Evolutionary conservation across 2,797 vertebrate species (phyloP).

Genomic region (Aplochiton taeniatus): DNA sequence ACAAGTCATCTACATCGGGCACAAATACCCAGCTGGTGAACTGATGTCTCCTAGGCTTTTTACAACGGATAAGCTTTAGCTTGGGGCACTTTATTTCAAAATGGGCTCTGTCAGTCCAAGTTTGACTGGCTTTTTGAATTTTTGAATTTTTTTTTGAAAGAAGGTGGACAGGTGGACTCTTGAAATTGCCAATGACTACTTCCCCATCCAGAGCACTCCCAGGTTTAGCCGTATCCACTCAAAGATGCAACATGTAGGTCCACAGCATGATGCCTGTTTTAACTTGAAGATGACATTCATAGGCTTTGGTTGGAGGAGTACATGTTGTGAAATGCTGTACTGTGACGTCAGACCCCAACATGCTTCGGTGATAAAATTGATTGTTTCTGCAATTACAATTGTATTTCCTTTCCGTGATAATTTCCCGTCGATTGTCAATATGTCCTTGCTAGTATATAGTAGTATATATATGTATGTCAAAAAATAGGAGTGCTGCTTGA

Average conservation of each 20-base stretch:
- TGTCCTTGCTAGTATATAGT: conserved; percentile 51
- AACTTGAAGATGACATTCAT: too few relatives aligned
- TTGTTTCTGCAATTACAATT: conserved; percentile 36
- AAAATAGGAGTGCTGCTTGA: too few relatives aligned
- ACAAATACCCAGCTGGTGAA: conserved; percentile 27
- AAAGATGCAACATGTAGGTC: background rate
- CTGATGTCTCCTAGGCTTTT: conserved; percentile 31
- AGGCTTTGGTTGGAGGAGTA: too few relatives aligned
- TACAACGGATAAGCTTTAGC: conserved; percentile 39
- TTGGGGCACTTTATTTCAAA: conserved; percentile 32
- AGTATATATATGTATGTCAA: too few relatives aligned
- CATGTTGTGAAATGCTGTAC: too few relatives aligned
- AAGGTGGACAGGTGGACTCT: conserved; percentile 45
- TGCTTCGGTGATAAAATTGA: conserved; percentile 26
- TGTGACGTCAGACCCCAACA: background rate
- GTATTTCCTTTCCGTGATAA: conserved; percentile 35
- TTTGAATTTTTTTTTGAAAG: conserved; percentile 42
- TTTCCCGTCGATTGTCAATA: conserved; percentile 56
- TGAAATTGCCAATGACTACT: conserved; percentile 47
- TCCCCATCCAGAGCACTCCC: conserved; percentile 41
- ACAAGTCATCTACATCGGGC: conserved; percentile 22
- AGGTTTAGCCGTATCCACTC: conserved; percentile 27
- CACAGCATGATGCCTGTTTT: too few relatives aligned
- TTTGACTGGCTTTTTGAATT: conserved; percentile 42
- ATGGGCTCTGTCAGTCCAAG: conserved; percentile 32